Base-by-base conservation (phyloP, 2,113 vertebrate genomes). In the Taurulus bubalis region DNA sequence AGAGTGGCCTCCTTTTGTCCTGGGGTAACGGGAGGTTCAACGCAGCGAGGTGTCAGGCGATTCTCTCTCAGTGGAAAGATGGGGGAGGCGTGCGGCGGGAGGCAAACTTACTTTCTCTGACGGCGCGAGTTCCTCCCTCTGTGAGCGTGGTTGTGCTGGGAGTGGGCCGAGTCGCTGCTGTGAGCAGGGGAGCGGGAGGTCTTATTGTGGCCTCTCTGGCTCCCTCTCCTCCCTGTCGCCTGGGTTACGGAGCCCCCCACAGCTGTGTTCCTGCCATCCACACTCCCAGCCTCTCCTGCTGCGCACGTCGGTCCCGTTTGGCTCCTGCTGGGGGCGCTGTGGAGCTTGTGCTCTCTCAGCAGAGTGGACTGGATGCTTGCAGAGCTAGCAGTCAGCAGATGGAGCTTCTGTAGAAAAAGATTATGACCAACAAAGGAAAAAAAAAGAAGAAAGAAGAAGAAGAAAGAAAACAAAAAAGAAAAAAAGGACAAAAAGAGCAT, bases 151-250 rank as follows among this genome's bases (percentile, higher is more conserved):
- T 95, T 95, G 53, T 90, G 94, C 62, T 85, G 94, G 14, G 95
- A 96, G 83, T 91, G 96, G 82, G 92, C 94, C 1, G 97, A 98
- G 93, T 97, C 97, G 58, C 96, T 97, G 96, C 97, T 99, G 83
- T 94, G 94, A 80, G 95, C 96, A n/a, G 96, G 95, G 22, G 96
- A 96, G 63, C 93, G 93, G 84, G 94, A 93, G 51, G 73, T 93
- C 72, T 92, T 91, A 30, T 91, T 92, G 59, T 93, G 93, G 3
- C 92, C 91, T 56, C 95, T 95, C 87, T 95, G 94, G 77, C 95
- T 95, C 28, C 95, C 94, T 60, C 93, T 94, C 76, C 94, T 96
- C 60, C 94, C 89, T 0, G 93, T 90, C 1, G 95, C 92, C 62
- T 94, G 81, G 9, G 93, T 93, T 26, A 92, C 89, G 70, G 96